Evolutionary conservation across 2,888 invertebrate genomes (phyloP), one percentile per base, ranked within the genome.

Genomic region (Micropterix aruncella): DNA sequence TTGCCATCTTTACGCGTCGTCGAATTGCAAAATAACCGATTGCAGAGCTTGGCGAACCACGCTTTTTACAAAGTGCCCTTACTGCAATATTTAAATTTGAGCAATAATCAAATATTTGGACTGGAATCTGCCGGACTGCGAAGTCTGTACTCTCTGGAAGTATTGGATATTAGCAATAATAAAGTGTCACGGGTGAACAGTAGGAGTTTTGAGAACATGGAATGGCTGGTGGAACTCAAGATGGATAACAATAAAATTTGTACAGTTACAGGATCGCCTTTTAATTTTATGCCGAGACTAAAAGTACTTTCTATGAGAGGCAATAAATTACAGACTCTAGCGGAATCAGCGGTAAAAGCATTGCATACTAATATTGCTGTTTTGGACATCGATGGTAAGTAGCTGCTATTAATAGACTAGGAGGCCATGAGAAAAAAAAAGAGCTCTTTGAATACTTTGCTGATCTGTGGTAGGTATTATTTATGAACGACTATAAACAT

Each of bases 171-270:
- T 46, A 90, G 89, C 56, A 78, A 80, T 52, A 93, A 93, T 58
- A 77, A 74, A 48, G 65, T 92, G 17, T 71, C 75, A 16, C 75
- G 75, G 53, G 73, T 92, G 36, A 74, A 79, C n/a, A 78, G 76
- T 50, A 73, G 86, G 52, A 75, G 77, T 0, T 67, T 78, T 51
- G 77, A 81, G 48, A 74, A 79, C 44, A 79, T 92, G 74, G 87
- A 87, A 58, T 89, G 90, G 83, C 66, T 92, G 44, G 86, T 91
- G 1, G 90, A 91, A 59, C 61, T 92, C 3, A 83, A 84, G 70
- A 74, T 91, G 67, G 88, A 90, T 58, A 81, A 85, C 60, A 91
- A 91, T 64, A 70, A 77, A 48, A 81, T 91, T 53, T 91, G 91
- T 58, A 75, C 77, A 41, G 81, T 91, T 43, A 78, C 80, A 54